Evolutionary conservation across 1,140 invertebrate species (phyloP), one percentile per base, ranked within the genome.

Genomic region (Anoplophora glabripennis): DNA sequence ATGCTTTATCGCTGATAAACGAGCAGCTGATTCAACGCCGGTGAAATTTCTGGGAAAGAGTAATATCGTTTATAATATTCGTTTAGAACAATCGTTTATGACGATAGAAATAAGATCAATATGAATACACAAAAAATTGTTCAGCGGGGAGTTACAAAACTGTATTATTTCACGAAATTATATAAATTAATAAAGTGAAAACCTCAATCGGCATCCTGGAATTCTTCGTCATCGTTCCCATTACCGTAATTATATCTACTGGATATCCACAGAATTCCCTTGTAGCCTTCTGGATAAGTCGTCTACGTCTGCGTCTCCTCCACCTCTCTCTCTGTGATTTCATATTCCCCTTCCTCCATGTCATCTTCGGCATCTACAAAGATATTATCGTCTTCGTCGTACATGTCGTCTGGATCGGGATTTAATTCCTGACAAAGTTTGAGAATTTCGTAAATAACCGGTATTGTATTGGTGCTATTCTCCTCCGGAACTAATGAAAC

Each of bases 391-490:
- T 72, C 69, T 2, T 52, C 49, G 10, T 72, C 72, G 37, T 69
- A 70, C 21, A 70, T 57, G 64, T 75, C 74, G 12, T 62, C 56
- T 21, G 70, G 71, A 58, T 75, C 74, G 12, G 74, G 72, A 68
- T 75, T 74, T 41, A 75, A 64, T 59, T 63, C 69, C 66, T 89
- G 87, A 68, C 88, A 89, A 28, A 83, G 75, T 60, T 77, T 83
- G 78, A 90, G 83, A n/a, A 86, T 84, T 65, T 82, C 73, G 73
- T 85, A 90, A 78, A 89, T 84, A 17, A 75, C 69, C 51, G 85
- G 79, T 64, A 90, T 77, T 58, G 76, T 76, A 54, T 74, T 76
- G 46, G 77, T 78, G 71, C 88, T 82, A 48, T n/a, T n/a, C 18
- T 65, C 57, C 36, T 82, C 78, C 9, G 88, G 88, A 10, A 86